A percentile compares a stretch with the other conserved stretches of the same genome.
These are phyloP conservation scores for Crotalus viridis DNA, from an alignment of 2,113 vertebrate genomes.

Conservation along the genomic window DNA sequence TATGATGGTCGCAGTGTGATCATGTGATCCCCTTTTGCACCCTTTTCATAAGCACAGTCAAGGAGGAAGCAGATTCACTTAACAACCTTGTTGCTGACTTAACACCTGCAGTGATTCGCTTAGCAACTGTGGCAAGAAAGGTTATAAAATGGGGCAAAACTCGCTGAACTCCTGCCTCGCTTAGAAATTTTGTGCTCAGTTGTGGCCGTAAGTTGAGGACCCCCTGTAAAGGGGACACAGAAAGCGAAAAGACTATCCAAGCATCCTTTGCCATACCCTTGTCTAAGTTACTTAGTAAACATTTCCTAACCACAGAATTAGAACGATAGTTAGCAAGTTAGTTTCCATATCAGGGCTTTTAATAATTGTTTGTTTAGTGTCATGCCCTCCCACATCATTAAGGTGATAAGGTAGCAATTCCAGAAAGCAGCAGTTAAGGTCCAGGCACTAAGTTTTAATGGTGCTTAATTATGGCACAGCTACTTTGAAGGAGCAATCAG, in stretches of 20 bases:
- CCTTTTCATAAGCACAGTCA: too few relatives aligned
- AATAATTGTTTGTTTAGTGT: slow-evolving; percentile 37
- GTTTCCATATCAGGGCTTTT: slow-evolving; percentile 19
- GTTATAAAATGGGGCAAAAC: too few relatives aligned
- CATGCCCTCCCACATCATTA: slow-evolving; percentile 30
- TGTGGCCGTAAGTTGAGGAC: too few relatives aligned
- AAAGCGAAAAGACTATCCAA: slow-evolving; percentile 10
- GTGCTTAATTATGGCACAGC: slow-evolving; percentile 61
- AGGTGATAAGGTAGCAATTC: slow-evolving; percentile 31
- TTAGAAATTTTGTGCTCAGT: too few relatives aligned
- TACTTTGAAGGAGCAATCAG: slow-evolving; percentile 25
- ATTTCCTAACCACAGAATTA: slow-evolving; percentile 40
- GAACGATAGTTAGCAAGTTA: slow-evolving; percentile 26
- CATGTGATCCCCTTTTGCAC: too few relatives aligned
- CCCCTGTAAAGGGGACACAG: neutral
- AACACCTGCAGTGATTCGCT: too few relatives aligned
- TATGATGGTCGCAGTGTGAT: too few relatives aligned
- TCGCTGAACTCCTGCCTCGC: neutral
- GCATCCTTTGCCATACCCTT: slow-evolving; percentile 14
- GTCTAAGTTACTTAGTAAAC: slow-evolving; percentile 41
- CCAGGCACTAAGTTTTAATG: slow-evolving; percentile 60
- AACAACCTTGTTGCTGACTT: too few relatives aligned
- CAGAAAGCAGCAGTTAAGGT: slow-evolving; percentile 49
- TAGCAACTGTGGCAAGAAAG: too few relatives aligned
- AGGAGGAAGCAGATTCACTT: too few relatives aligned